Base-by-base conservation (phyloP, 2,797 vertebrate species). In the Pseudocheirus occidentalis region DNA sequence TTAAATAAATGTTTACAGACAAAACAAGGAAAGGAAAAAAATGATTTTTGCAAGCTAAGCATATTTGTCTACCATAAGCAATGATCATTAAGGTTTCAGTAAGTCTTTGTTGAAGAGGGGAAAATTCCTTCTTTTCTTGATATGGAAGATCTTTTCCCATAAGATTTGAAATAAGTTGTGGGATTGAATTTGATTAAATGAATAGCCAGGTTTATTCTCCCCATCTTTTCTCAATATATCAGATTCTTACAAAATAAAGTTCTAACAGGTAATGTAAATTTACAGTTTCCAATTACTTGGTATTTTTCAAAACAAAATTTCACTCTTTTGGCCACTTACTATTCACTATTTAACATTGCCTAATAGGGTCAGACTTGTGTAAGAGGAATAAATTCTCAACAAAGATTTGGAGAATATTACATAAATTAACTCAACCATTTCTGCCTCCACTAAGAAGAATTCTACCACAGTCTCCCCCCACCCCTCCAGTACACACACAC, bases 11-110 rank as follows among this genome's bases (percentile, higher is more conserved):
- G 18, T 10, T 46, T 93, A 53, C 58, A 62, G 50, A 92, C 21
- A 11, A 94, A 92, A 52, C n/a, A 50, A 52, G 55, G 66, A 93
- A 46, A 57, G 93, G 87, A 34, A 56, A 62, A 96, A 62, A 58
- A 73, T 90, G 81, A 92, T 90, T 96, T 93, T 97, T 97, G 95
- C 89, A 97, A 97, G 34, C 28, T 29, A 57, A 97, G 94, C 0
- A 92, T 91, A 94, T 98, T 96, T 94, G 55, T n/a, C 55, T 93
- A 93, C 5, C 66, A 40, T 91, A 93, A 14, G 27, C 62, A 93
- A 93, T 66, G 90, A 55, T 34, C 34, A 94, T 95, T 62, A 92
- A 87, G 55, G 46, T 52, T 94, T 97, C 93, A 96, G 58, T 89
- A 94, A 94, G 1, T 16, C 97, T 87, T 50, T 89, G 52, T 95